These are phyloP conservation scores for Hyperoplus immaculatus DNA, from an alignment of 2,797 vertebrate genomes.

Conservation along the genomic window DNA sequence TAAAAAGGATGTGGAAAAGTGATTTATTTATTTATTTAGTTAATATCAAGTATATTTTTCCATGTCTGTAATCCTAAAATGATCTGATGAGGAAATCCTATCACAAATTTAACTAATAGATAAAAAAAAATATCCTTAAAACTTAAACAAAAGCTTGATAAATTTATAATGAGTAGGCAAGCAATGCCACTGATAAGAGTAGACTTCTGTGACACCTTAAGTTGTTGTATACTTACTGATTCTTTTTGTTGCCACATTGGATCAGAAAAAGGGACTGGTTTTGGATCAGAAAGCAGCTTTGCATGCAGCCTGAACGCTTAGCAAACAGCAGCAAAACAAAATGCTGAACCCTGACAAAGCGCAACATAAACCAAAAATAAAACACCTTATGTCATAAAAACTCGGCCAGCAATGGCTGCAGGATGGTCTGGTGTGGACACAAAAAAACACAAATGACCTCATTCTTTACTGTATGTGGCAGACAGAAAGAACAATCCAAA, in stretches of 20 bases:
- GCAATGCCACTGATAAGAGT: neutral
- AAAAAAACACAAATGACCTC: conserved; percentile 27
- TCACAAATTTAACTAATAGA: neutral
- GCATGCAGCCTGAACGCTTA: conserved; percentile 26
- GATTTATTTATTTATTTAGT: neutral
- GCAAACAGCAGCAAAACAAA: conserved; percentile 35
- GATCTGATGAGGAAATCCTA: neutral
- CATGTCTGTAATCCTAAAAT: neutral
- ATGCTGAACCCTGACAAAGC: conserved; percentile 31
- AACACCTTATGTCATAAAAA: conserved; percentile 48
- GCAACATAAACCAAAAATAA: conserved; percentile 57
- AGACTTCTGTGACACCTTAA: neutral
- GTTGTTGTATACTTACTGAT: neutral
- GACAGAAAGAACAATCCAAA: neutral
- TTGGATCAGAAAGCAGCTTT: conserved; percentile 30
- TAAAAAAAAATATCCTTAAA: neutral
- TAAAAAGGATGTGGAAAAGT: neutral
- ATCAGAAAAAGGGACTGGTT: neutral
- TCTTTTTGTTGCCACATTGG: neutral
- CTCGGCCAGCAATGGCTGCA: conserved; percentile 10
- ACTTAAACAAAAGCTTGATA: no score
- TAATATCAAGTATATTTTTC: neutral
- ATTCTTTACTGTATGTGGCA: conserved; percentile 2
- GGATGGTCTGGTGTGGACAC: conserved; percentile 16
- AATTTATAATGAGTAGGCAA: no score